These are phyloP conservation scores for Melanotaenia maccullochi DNA, from an alignment of 2,797 vertebrate genomes.

Conservation along the genomic window DNA sequence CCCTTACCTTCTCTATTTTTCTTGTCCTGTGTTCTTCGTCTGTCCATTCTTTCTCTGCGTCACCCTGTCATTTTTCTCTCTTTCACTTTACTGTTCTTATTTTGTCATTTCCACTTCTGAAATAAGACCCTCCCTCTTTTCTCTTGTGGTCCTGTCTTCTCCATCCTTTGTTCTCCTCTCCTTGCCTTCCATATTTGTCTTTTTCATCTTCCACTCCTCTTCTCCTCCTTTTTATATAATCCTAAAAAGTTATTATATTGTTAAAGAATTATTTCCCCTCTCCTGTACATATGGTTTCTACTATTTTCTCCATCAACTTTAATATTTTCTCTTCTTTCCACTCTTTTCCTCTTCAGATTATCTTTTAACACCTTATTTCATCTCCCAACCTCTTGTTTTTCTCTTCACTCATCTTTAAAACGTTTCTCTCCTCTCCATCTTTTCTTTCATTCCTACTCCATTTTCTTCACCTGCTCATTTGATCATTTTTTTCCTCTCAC, in stretches of 20 bases:
- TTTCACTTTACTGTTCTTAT: background rate
- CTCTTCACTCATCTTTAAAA: background rate
- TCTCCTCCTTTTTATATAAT: too few relatives aligned
- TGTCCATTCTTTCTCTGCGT: background rate
- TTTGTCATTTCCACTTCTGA: background rate
- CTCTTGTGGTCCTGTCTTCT: background rate
- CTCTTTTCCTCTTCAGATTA: background rate
- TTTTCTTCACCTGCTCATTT: constrained; percentile 22
- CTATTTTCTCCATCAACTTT: background rate
- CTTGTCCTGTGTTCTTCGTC: background rate
- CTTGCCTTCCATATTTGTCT: background rate
- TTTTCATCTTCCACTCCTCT: background rate
- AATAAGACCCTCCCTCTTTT: too few relatives aligned
- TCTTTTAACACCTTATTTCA: background rate
- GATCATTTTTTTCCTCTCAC: constrained; percentile 1
- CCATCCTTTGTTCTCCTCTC: background rate
- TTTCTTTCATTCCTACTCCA: background rate
- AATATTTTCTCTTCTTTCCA: too few relatives aligned
- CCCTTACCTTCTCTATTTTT: background rate
- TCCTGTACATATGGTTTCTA: background rate
- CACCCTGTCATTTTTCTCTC: background rate
- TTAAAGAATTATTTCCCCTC: too few relatives aligned
- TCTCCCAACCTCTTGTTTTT: background rate
- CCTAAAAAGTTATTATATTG: background rate
- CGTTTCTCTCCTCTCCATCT: background rate